phyloP scores from a whole-genome alignment of 2,797 vertebrate species.

The Macropus fuliginosus region DNA sequence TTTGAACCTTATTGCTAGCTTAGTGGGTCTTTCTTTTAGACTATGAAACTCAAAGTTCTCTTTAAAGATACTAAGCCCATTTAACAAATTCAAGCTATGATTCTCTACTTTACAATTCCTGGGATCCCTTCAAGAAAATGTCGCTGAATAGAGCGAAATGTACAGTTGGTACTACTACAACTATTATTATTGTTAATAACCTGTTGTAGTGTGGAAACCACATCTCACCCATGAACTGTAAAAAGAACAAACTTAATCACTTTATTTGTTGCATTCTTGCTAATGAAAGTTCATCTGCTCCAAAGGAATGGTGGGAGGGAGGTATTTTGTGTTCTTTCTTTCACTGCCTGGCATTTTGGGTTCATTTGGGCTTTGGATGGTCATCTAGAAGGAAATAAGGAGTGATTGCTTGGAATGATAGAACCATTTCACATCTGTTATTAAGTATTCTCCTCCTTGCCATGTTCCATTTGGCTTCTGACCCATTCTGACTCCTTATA shows the following conservation, averaged over 20 bases:
- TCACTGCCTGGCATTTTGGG: neutral
- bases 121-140: slow-evolving; percentile 66
- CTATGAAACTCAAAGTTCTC: slow-evolving; percentile 67
- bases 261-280: slow-evolving; percentile 51
- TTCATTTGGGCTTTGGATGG: slow-evolving; percentile 1
- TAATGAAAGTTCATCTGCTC: slow-evolving; percentile 52
- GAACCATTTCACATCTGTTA: neutral
- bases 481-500: slow-evolving; percentile 52
- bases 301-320: slow-evolving; percentile 39
- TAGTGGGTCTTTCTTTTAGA: slow-evolving; percentile 58
- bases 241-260: neutral
- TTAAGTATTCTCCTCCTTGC: too few relatives aligned
- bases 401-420: neutral
- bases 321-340: neutral
- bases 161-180: neutral
- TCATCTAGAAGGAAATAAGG: neutral
- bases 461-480: slow-evolving; percentile 38
- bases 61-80: slow-evolving; percentile 67
- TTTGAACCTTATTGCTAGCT: slow-evolving; percentile 58
- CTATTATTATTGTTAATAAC: neutral
- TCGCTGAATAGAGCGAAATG: slow-evolving; percentile 40
- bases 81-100: slow-evolving; percentile 55
- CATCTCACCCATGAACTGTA: slow-evolving; percentile 19
- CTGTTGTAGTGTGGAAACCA: slow-evolving; percentile 43
- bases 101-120: slow-evolving; percentile 62